Conservation (phyloP, 2,888 invertebrate genomes). For the Lithophane semibrunnea region DNA sequence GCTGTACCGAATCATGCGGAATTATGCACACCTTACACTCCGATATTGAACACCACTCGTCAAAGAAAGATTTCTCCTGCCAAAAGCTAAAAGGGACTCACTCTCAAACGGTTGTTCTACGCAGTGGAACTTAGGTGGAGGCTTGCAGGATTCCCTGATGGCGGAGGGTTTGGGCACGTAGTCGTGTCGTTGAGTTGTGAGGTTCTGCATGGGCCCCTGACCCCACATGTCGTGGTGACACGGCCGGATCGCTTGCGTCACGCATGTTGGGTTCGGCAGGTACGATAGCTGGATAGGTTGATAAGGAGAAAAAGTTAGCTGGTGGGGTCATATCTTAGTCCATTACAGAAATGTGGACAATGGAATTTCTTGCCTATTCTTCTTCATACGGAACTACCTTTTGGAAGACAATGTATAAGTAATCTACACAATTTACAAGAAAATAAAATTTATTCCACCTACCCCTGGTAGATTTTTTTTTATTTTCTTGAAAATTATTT, state of each 20-base stretch:
- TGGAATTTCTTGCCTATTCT: neutral
- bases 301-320: neutral
- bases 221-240: constrained; percentile 92
- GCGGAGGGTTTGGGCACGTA: constrained; percentile 91
- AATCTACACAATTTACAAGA: too few species aligned
- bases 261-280: constrained; percentile 89
- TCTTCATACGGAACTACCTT: neutral
- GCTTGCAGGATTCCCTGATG: constrained; percentile 79
- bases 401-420: too few species aligned
- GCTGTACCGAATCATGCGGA: too few species aligned
- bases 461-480: too few species aligned
- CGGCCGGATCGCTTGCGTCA: constrained; percentile 91
- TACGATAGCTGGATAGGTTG: constrained; percentile 87
- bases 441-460: too few species aligned
- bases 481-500: too few species aligned
- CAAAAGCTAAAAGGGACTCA: constrained; percentile 62
- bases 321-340: neutral
- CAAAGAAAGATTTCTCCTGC: neutral
- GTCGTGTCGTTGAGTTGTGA: constrained; percentile 94
- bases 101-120: constrained; percentile 84
- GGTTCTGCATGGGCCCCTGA: constrained; percentile 92
- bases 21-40: neutral
- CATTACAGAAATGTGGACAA: neutral
- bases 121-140: constrained; percentile 76
- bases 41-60: too few species aligned